phyloP scores from a whole-genome alignment of 2,797 vertebrate species.

The Cetoscarus ocellatus region DNA sequence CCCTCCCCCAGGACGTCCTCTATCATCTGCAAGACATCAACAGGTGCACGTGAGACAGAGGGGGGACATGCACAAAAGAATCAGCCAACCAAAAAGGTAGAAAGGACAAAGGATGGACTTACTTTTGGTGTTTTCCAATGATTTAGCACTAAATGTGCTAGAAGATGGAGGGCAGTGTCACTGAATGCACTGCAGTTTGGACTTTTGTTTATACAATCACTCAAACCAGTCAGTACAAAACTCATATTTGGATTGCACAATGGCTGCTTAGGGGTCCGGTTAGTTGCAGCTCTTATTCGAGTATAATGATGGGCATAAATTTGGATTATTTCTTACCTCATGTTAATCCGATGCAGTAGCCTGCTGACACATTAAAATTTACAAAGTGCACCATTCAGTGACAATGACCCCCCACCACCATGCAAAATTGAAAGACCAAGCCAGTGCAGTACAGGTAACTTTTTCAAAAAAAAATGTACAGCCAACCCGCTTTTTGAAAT shows the following conservation, averaged over 20 bases:
- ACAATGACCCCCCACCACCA: slow-evolving; percentile 41
- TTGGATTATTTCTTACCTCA: slow-evolving; percentile 49
- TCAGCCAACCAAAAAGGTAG: slow-evolving; percentile 32
- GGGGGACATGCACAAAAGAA: slow-evolving; percentile 14
- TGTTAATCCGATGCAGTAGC: slow-evolving; percentile 19
- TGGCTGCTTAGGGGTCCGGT: slow-evolving; percentile 2
- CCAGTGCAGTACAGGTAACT: slow-evolving; percentile 49
- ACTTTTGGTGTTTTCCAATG: slow-evolving; percentile 72
- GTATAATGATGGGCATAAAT: slow-evolving; percentile 83
- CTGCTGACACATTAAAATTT: slow-evolving; percentile 9
- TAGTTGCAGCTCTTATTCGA: background rate
- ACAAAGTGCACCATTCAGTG: slow-evolving; percentile 42
- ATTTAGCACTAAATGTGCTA: slow-evolving; percentile 72
- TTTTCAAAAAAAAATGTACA: background rate
- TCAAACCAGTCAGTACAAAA: slow-evolving; percentile 15
- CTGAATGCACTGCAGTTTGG: slow-evolving; percentile 35
- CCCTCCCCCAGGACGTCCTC: slow-evolving; percentile 97
- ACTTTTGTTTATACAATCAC: slow-evolving; percentile 19
- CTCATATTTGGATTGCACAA: slow-evolving; percentile 11
- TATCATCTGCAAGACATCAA: slow-evolving; percentile 90
- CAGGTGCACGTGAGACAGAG: slow-evolving; percentile 26
- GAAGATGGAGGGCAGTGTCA: slow-evolving; percentile 44
- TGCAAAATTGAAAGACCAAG: slow-evolving; percentile 33
- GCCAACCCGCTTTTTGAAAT: background rate
- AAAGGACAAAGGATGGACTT: slow-evolving; percentile 70